Evolutionary conservation across 1,140 invertebrate genomes (phyloP), one percentile per base, ranked within the genome.

Genomic region (Pantala flavescens): DNA sequence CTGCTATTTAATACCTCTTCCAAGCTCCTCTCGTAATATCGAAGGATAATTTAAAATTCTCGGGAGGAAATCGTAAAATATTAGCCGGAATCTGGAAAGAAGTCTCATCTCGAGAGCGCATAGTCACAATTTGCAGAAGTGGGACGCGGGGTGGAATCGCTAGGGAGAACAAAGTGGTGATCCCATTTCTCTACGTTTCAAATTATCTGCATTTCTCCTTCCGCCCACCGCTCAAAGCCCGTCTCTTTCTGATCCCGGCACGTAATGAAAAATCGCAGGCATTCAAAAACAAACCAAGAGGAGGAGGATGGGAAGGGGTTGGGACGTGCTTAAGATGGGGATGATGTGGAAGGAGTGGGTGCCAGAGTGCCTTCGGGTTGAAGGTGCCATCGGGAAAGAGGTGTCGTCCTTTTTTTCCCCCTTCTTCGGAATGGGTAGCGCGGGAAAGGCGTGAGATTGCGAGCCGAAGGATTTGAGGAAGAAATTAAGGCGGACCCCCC

Each of bases 241-340:
- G 49, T 63, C n/a, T 63, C 49, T 63, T 63, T 63, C 49, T 63
- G 49, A 63, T 63, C 49, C 49, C 49, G 49, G 49, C 49, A 63
- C 49, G 49, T 63, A 63, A 63, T 63, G 49, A 63, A 63, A 63
- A 63, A 63, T 63, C 49, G 49, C 49, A 7, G 16, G 49, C 49
- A 63, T 63, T 63, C 49, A 21, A 63, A 63, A 63, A 63, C 49
- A 63, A 63, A 63, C 49, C 16, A 21, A 63, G 49, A 63, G 49
- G 49, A 21, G 49, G n/a, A 21, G 49, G 49, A 14, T 12, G 49
- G 2, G 12, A 19, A 21, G 49, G 49, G 14, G 49, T 16, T 16
- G 49, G 49, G n/a, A 63, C 16, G 49, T 63, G 49, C 28, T 36
- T 36, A 36, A 21, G 49, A 21, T 16, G 49, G 49, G 49, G 49